Evolutionary conservation across 53 echinoderm and acorn worm genomes (phyloP).

Genomic region (Astropecten irregularis): DNA sequence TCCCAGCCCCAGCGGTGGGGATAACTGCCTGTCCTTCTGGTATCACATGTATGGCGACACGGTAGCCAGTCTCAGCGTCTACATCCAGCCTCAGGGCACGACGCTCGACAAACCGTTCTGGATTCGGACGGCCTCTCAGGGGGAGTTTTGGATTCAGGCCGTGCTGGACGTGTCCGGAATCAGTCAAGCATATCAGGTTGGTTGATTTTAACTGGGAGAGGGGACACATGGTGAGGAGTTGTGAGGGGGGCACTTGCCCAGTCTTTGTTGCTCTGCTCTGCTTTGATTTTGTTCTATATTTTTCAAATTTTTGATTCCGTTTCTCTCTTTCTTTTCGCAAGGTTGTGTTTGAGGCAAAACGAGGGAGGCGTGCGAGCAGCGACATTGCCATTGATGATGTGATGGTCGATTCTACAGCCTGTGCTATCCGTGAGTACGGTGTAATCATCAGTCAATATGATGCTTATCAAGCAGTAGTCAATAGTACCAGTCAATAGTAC

Average conservation of each 20-base stretch:
- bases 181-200: background rate
- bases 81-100: slow-evolving; percentile 25
- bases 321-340: no score
- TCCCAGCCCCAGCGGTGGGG: slow-evolving; percentile 38
- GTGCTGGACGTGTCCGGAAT: slow-evolving; percentile 25
- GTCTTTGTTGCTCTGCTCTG: background rate
- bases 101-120: slow-evolving; percentile 4
- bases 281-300: background rate
- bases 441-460: background rate
- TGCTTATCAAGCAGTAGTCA: background rate
- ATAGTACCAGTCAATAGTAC: background rate
- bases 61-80: slow-evolving; percentile 63
- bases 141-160: slow-evolving; percentile 75
- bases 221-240: no score
- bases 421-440: slow-evolving; percentile 19
- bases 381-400: slow-evolving; percentile 95
- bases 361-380: slow-evolving; percentile 54
- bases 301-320: no score
- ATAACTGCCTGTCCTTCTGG: slow-evolving; percentile 79
- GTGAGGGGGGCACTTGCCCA: background rate
- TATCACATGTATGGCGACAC: slow-evolving; percentile 76
- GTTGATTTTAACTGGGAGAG: no score
- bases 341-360: slow-evolving; percentile 81
- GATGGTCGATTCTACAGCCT: slow-evolving; percentile 33
- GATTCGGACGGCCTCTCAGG: slow-evolving; percentile 66